Evolutionary conservation across 2,113 vertebrate genomes (phyloP), one percentile per base, ranked within the genome.

Genomic region (Nycticryphes semicollaris): DNA sequence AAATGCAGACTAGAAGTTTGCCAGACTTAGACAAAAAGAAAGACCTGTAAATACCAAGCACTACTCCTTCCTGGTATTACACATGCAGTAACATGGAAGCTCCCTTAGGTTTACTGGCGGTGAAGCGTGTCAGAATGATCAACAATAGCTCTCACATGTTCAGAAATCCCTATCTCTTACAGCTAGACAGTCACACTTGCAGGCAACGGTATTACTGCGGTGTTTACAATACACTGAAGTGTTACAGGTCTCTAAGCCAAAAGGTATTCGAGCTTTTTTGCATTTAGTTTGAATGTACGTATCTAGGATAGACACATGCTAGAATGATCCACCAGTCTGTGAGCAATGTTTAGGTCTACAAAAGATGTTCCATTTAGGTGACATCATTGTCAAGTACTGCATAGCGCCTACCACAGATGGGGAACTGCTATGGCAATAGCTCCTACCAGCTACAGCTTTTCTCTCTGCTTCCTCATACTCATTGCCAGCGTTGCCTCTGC

Each of bases 341-440:
- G 68, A 90, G 88, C 62, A 88, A 93, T 90, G 60, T 87, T 94
- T 92, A 93, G 86, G 83, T 90, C 66, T 88, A 94, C 90, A 93
- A 95, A 94, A 80, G 81, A 87, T 94, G 69, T 90, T 95, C 88
- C 73, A 64, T 56, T 48, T 84, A 64, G 60, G 76, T 78, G 84
- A 78, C 86, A 92, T 92, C 73, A 84, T 74, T 86, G 54, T 86
- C 79, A 84, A 81, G 86, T 78, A 41, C 88, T 70, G 73, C 73
- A 79, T 51, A 90, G 90, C 33, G 53, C 94, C 90, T 96, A 75
- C 90, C 92, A 60, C 92, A 96, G 92, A 94, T 90, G 94, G 84
- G 74, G 82, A 92, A 31, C 80, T 83, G 73, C 80, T 68, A 90
- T 45, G 86, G 83, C 96, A 95, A 76, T 16, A 84, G 62, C 57